These are phyloP conservation scores for Nymphalis c-album DNA, from an alignment of 2,888 invertebrate genomes.

Conservation along the genomic window DNA sequence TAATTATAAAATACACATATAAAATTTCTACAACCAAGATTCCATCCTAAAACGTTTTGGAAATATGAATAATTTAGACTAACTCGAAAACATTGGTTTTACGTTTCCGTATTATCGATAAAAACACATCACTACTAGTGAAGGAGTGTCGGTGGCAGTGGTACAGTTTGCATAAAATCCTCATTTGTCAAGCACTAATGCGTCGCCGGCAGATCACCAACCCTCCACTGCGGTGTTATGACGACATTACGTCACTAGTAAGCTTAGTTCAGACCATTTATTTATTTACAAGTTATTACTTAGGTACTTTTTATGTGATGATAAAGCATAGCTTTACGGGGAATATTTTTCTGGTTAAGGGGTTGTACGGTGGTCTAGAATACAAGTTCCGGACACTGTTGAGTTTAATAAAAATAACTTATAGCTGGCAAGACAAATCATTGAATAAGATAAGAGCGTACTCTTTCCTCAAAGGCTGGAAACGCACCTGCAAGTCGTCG, in stretches of 20 bases:
- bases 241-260: slow-evolving; percentile 41
- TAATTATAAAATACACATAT: too few species aligned
- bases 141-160: slow-evolving; percentile 66
- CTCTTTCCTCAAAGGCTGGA: too few species aligned
- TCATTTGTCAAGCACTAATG: slow-evolving; percentile 78
- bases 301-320: not conserved
- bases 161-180: slow-evolving; percentile 75
- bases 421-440: too few species aligned
- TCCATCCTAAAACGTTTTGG: too few species aligned
- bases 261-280: slow-evolving; percentile 4
- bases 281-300: not conserved
- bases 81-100: not conserved
- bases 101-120: slow-evolving; percentile 30
- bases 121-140: slow-evolving; percentile 49
- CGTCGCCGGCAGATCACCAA: slow-evolving; percentile 62
- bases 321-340: not conserved
- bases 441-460: too few species aligned
- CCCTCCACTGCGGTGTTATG: slow-evolving; percentile 41
- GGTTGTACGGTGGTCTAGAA: too few species aligned
- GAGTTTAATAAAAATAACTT: too few species aligned
- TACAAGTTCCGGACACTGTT: too few species aligned
- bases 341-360: too few species aligned
- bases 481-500: too few species aligned
- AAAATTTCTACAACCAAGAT: too few species aligned
- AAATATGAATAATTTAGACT: too few species aligned